Evolutionary conservation across 2,888 invertebrate species (phyloP).

Genomic region (Pachymerium ferrugineum): DNA sequence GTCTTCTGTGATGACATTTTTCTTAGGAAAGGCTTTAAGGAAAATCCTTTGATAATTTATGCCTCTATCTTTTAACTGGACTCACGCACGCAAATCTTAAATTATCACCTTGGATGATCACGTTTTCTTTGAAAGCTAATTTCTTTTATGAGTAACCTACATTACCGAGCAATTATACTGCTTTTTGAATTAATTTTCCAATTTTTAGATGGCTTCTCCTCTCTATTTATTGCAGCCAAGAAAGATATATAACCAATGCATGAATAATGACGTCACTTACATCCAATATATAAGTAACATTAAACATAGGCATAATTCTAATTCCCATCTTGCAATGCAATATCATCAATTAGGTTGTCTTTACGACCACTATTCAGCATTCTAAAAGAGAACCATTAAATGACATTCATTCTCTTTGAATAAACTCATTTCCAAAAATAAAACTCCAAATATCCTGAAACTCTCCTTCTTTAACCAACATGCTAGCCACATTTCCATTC

Average conservation of each 20-base stretch:
- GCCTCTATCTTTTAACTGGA: slow-evolving; percentile 10
- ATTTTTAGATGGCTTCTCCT: too few relatives aligned
- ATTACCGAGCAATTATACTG: background rate
- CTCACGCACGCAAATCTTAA: background rate
- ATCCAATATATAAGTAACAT: too few relatives aligned
- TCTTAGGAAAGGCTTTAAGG: background rate
- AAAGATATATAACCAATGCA: too few relatives aligned
- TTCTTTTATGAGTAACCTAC: background rate
- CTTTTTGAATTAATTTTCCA: too few relatives aligned
- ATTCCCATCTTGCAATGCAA: background rate
- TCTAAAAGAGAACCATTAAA: too few relatives aligned
- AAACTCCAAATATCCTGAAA: background rate
- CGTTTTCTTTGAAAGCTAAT: background rate
- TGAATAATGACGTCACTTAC: too few relatives aligned
- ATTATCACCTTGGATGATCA: background rate
- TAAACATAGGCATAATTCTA: too few relatives aligned
- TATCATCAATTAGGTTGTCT: background rate
- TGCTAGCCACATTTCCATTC: background rate
- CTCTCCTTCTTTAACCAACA: background rate
- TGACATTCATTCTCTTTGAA: too few relatives aligned
- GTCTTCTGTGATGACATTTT: background rate
- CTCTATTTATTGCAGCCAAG: too few relatives aligned
- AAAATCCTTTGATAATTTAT: background rate
- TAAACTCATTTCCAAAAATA: too few relatives aligned
- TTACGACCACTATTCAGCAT: too few relatives aligned